Evolutionary conservation across 30 jellyfish, hydroid and myxozoan species (phyloP).

Genomic region (Rhopilema esculentum): DNA sequence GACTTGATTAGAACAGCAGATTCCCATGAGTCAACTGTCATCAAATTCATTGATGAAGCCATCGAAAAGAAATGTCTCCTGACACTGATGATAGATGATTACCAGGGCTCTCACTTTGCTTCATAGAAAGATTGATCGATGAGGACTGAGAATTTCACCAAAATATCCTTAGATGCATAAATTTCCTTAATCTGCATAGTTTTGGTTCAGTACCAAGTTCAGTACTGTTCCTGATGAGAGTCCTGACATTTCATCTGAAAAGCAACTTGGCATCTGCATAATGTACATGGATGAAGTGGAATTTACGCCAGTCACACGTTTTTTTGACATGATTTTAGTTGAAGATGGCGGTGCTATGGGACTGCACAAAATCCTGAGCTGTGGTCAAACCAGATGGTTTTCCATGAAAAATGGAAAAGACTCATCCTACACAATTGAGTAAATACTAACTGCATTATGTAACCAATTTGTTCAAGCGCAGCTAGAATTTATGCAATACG

Average conservation of each 20-base stretch:
- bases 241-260: slow-evolving; percentile 42
- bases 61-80: no score
- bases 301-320: slow-evolving; percentile 18
- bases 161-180: no score
- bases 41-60: no score
- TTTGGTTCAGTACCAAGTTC: no score
- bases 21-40: no score
- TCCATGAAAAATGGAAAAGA: slow-evolving; percentile 10
- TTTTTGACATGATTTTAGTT: slow-evolving; percentile 17
- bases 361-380: slow-evolving; percentile 6
- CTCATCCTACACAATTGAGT: slow-evolving; percentile 50
- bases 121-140: no score
- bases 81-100: no score
- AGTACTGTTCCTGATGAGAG: slow-evolving; percentile 54
- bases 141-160: no score
- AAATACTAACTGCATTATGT: slow-evolving; percentile 5
- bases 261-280: slow-evolving; percentile 48
- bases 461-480: slow-evolving; percentile 19
- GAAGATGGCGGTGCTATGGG: slow-evolving; percentile 13
- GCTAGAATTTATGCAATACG: background rate
- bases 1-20: no score
- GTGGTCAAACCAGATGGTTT: no score
- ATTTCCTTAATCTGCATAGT: no score
- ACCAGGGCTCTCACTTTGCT: no score
- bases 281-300: slow-evolving; percentile 20